Evolutionary conservation across 2,113 vertebrate genomes (phyloP), one percentile per base, ranked within the genome.

Genomic region (Anseranas semipalmata): DNA sequence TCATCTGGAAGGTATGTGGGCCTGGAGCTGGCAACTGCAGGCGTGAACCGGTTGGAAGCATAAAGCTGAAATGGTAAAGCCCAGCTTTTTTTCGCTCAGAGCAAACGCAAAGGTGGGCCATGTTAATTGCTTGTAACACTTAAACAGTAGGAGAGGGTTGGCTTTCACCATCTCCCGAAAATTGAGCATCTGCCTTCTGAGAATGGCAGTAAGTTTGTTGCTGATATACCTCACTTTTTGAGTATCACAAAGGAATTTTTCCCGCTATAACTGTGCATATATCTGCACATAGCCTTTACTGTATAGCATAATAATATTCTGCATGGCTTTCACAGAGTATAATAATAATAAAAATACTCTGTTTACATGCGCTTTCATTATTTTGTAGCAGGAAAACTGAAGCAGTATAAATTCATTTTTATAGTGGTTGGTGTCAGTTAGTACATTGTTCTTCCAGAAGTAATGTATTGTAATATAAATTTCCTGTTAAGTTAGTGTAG

Each of bases 321-420:
- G 32, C 35, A 70, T 1, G 6, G 28, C 53, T 94, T 92, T 90
- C 76, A 41, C 16, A 0, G 24, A 72, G 27, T 41, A 65, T 65
- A 90, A 84, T 89, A 93, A 63, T 89, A 87, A 92, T 94, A 93
- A 90, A 96, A 92, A 95, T 85, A 92, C 50, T 84, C 75, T 85
- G 66, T 92, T 96, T 94, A 79, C 45, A 25, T 72, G 20, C 28
- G 41, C 65, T 92, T 92, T 53, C 65, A 70, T 96, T 87, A 76
- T 94, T 93, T 93, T 92, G 76, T 91, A 85, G 80, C 62, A 92
- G 53, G 55, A 96, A 92, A 96, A 76, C 66, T 85, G 58, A 89
- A 92, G 59, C 62, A 76, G 70, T 95, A 89, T 95, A 87, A 94
- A 95, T 93, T 89, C 58, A 76, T 85, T 89, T 96, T 95, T 92